Evolutionary conservation across 1,140 invertebrate genomes (phyloP).

Genomic region (Lineus longissimus): DNA sequence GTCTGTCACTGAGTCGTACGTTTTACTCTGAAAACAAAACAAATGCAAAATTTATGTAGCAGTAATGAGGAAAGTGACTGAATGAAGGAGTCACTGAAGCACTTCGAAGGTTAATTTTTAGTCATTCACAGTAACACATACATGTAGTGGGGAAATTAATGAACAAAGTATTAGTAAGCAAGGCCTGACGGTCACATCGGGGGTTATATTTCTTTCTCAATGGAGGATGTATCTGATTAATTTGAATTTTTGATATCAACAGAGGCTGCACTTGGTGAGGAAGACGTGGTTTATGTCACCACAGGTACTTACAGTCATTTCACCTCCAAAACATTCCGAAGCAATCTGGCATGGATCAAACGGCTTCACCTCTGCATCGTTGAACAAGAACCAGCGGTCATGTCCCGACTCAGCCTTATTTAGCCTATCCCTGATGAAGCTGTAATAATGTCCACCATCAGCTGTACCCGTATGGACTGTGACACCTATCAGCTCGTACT

Average conservation of each 20-base stretch:
- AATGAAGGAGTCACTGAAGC: background rate
- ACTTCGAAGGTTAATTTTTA: too few species aligned
- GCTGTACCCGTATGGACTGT: constrained; percentile 95
- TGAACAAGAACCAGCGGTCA: constrained; percentile 89
- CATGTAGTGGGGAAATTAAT: too few species aligned
- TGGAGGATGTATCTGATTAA: too few species aligned
- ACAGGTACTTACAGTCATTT: constrained; percentile 74
- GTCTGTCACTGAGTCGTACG: constrained; percentile 90
- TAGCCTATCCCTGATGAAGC: constrained; percentile 79
- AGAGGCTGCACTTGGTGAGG: background rate
- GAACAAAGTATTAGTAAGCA: too few species aligned
- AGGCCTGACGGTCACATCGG: too few species aligned
- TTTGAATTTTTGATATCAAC: background rate
- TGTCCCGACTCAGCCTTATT: constrained; percentile 54
- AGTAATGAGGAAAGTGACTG: background rate
- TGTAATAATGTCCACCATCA: constrained; percentile 95
- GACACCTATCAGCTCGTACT: constrained; percentile 91
- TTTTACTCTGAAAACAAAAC: constrained; percentile 74
- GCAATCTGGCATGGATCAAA: constrained; percentile 93
- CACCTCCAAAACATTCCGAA: constrained; percentile 92
- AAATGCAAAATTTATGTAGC: background rate
- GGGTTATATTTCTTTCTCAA: too few species aligned
- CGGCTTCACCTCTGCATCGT: constrained; percentile 92
- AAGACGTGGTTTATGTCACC: background rate
- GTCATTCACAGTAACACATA: too few species aligned